Evolutionary conservation across 2,797 vertebrate genomes (phyloP), one percentile per base, ranked within the genome.

Genomic region (Ciconia nigra): DNA sequence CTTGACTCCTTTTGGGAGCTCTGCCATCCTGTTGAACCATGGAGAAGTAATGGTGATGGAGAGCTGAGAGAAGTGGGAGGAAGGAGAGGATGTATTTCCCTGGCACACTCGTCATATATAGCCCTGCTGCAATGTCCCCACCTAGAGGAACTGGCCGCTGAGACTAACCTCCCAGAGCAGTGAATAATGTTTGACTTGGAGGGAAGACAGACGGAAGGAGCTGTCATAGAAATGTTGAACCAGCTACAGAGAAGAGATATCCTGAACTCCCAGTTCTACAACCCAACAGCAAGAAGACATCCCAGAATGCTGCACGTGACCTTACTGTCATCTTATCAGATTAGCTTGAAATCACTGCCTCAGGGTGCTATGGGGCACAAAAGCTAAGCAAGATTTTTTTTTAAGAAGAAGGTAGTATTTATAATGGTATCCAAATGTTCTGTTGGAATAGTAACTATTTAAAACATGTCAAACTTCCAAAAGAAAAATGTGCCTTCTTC

Each of bases 401-500:
- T 90, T 63, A 72, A 93, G 59, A 73, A 52, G 63, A 35, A 71
- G 42, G 65, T 78, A 90, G 46, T 20, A 58, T 85, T 83, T 94
- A 52, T 78, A 88, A 90, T 88, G 51, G 62, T 70, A 42, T 92
- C 58, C 46, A 93, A 90, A 80, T 39, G 57, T 29, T 92, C 46
- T 76, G 72, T 83, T 86, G 76, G 89, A 97, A 93, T 52, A 96
- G 46, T 65, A 96, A 91, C 81, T 96, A 97, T 97, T 89, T 87
- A 55, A 97, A 95, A 90, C 69, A 93, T n/a, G 87, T 78, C 62
- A 96, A 46, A 67, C 69, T 87, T 96, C 41, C 71, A 80, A 39
- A 83, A 93, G 87, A 95, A 96, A 93, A 91, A 97, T 93, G 74
- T 92, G 47, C 54, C 37, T 96, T 93, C 71, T 85, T 95, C 70